Percentiles rank a stretch among this genome's conserved stretches.
These are phyloP conservation scores for Acipenser oxyrinchus DNA, from an alignment of 2,797 vertebrate species.

Conservation along the genomic window DNA sequence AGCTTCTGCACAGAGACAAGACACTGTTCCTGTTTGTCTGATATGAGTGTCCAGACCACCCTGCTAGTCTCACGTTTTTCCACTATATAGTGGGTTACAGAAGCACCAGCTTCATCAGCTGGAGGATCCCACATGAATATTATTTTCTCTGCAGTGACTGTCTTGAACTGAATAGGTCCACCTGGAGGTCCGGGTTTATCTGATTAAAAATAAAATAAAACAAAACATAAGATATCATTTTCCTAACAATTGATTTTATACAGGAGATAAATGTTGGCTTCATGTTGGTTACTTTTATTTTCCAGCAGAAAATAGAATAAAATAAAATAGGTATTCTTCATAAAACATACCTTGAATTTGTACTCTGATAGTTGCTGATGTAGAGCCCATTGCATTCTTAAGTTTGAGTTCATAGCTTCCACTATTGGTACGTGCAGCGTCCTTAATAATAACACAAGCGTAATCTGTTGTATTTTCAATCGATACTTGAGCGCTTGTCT, in stretches of 20 bases:
- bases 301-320: too few species aligned
- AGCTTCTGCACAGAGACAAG: slow-evolving; percentile 71
- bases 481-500: slow-evolving; percentile 68
- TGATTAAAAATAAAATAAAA: slow-evolving; percentile 45
- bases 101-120: slow-evolving; percentile 76
- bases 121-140: slow-evolving; percentile 77
- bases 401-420: slow-evolving; percentile 89
- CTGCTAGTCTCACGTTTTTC: slow-evolving; percentile 92
- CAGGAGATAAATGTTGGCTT: too few species aligned
- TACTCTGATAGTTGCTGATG: slow-evolving; percentile 79
- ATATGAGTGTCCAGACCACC: slow-evolving; percentile 86
- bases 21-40: slow-evolving; percentile 72
- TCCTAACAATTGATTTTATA: too few species aligned
- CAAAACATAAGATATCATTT: slow-evolving; percentile 1
- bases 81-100: slow-evolving; percentile 87
- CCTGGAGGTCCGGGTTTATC: slow-evolving; percentile 91
- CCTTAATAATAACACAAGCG: slow-evolving; percentile 86
- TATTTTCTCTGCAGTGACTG: slow-evolving; percentile 81
- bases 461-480: slow-evolving; percentile 85
- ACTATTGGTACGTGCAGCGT: slow-evolving; percentile 75
- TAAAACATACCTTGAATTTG: slow-evolving; percentile 80
- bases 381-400: slow-evolving; percentile 86
- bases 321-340: not conserved
- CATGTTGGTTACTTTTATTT: too few species aligned
- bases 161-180: slow-evolving; percentile 79